Evolutionary conservation across 92 coral and sea anemone genomes (phyloP), one percentile per base, ranked within the genome.

Genomic region (Palythoa grandis): DNA sequence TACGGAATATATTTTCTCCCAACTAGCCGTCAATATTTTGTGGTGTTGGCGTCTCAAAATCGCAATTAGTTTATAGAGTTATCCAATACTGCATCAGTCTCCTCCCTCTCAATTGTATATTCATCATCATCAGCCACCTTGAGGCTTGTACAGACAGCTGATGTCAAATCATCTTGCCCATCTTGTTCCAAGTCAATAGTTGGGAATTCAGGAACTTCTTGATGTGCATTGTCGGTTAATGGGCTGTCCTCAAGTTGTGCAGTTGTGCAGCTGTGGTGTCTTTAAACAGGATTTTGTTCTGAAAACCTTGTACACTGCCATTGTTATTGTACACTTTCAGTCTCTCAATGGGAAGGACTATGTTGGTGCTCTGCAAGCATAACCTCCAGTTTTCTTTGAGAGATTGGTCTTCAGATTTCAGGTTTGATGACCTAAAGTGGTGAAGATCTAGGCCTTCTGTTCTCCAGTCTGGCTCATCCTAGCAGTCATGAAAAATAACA

Each of bases 381-480:
- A 37, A 24, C 71, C 0, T 66, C 23, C 29, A 66, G 65, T 66
- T n/a, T n/a, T 66, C 71, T 20, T 66, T 66, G 71, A 66, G 17
- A 23, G 71, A n/a, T 66, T 66, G 71, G 37, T 66, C 71, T 17
- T n/a, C 71, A n/a, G 71, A 66, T 66, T 66, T 66, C 71, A 77
- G 52, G 66, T 40, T 77, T 6, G 35, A 50, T 29, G 83, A 77
- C 10, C 70, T 54, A 54, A 54, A 79, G 24, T 79, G 84, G 47
- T 19, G 73, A 79, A 79, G n/a, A 19, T 13, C 8, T 52, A 54
- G 84, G 22, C 70, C 69, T n/a, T 57, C 35, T 40, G 54, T 19
- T 22, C 57, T 63, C 16, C 70, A 56, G 38, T 48, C 76, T 15
- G 54, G 19, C 54, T 65, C 53, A 38, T 38, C 52, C 5, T 80